A percentile compares a stretch with the other conserved stretches of the same genome.
These are phyloP conservation scores for Zaprionus gabonicus DNA, from an alignment of 1,140 invertebrate genomes.

Conservation along the genomic window DNA sequence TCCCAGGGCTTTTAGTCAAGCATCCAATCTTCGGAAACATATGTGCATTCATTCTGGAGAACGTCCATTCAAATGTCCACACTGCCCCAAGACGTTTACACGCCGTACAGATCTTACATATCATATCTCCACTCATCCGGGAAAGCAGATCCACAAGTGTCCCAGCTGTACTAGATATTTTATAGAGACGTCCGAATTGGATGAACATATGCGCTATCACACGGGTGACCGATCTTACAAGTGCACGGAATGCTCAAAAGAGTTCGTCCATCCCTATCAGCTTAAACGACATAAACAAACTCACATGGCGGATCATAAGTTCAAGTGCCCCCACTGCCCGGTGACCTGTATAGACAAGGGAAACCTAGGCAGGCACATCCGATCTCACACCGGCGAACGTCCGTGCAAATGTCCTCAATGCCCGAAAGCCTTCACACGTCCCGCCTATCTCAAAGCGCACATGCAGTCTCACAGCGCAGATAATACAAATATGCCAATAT, in stretches of 20 bases:
- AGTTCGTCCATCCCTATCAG: conserved; percentile 24
- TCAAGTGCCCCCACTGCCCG: conserved; percentile 33
- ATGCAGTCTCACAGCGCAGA: conserved; percentile 16
- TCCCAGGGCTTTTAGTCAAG: conserved; percentile 30
- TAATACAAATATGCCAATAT: not conserved
- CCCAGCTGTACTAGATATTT: conserved; percentile 29
- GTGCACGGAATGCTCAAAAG: conserved; percentile 17
- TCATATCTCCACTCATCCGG: conserved; percentile 33
- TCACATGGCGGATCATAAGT: conserved; percentile 16
- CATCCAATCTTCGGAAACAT: conserved; percentile 32
- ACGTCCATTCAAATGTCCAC: conserved; percentile 34
- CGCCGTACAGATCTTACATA: conserved; percentile 31
- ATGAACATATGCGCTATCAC: conserved; percentile 30
- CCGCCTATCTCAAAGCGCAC: conserved; percentile 30
- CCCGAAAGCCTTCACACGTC: conserved; percentile 24
- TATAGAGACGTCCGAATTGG: conserved; percentile 19
- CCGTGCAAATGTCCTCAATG: conserved; percentile 34
- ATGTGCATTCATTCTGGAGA: conserved; percentile 33
- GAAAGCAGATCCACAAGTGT: conserved; percentile 34
- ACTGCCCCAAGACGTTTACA: conserved; percentile 23
- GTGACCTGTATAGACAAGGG: conserved; percentile 32
- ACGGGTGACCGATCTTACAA: conserved; percentile 20
- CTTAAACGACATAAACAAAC: conserved; percentile 25
- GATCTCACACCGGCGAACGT: conserved; percentile 26
- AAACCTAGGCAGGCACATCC: conserved; percentile 29